These are phyloP conservation scores for Drosophila buzzatii DNA, from an alignment of 2,888 invertebrate genomes.

Conservation along the genomic window DNA sequence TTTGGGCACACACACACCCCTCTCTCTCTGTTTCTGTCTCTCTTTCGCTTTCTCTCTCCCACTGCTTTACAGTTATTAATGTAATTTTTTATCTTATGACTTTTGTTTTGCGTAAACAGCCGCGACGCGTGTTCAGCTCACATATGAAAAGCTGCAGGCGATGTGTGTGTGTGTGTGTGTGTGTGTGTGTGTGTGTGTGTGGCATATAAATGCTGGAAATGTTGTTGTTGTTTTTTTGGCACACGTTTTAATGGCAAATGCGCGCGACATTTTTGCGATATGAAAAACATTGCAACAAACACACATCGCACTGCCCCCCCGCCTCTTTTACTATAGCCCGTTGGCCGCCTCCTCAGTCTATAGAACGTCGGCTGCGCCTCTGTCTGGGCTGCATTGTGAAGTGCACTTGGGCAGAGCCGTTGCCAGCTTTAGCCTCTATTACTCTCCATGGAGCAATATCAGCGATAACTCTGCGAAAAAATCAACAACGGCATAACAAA, in stretches of 20 bases:
- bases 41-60: background rate
- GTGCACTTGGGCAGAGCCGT: constrained; percentile 49
- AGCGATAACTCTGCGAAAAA: constrained; percentile 69
- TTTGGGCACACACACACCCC: background rate
- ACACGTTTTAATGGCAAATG: constrained; percentile 73
- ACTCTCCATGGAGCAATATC: constrained; percentile 78
- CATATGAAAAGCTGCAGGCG: constrained; percentile 41
- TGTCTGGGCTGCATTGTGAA: constrained; percentile 45
- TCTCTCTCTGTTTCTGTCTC: background rate
- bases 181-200: constrained; percentile 22
- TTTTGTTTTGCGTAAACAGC: constrained; percentile 75
- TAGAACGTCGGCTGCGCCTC: background rate
- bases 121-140: constrained; percentile 63
- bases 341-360: background rate
- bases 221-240: constrained; percentile 28
- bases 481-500: constrained; percentile 42
- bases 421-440: constrained; percentile 49
- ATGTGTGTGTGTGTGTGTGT: constrained; percentile 14
- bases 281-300: constrained; percentile 30
- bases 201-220: constrained; percentile 46
- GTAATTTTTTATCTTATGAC: constrained; percentile 80
- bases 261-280: constrained; percentile 67
- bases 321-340: background rate
- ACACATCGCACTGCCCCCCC: background rate
- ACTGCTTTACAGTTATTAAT: constrained; percentile 69